These are phyloP conservation scores for Oreohelix idahoensis DNA, from an alignment of 1,140 invertebrate genomes.

Conservation along the genomic window DNA sequence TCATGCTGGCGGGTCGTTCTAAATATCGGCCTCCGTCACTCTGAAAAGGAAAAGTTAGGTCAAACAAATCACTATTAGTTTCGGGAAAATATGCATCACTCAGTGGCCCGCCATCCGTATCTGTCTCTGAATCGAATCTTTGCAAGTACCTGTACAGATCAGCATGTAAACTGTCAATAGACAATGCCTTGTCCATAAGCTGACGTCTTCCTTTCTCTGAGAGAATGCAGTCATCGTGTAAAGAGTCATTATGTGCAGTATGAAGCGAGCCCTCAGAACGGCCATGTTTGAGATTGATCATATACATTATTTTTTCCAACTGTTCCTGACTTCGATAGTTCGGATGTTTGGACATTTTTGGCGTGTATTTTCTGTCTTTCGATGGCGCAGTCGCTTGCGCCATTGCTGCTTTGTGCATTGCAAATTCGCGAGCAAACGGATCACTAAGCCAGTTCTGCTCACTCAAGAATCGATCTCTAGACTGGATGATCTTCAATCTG, in stretches of 20 bases:
- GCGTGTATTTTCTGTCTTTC: slow-evolving; percentile 44
- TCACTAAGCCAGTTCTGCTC: slow-evolving; percentile 53
- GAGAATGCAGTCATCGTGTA: slow-evolving; percentile 68
- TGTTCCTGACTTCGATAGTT: slow-evolving; percentile 49
- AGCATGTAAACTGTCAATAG: slow-evolving; percentile 61
- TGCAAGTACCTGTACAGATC: slow-evolving; percentile 48
- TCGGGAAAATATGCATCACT: slow-evolving; percentile 54
- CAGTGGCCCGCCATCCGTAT: slow-evolving; percentile 60
- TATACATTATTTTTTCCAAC: slow-evolving; percentile 44
- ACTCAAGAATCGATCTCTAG: slow-evolving; percentile 60
- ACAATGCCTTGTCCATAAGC: slow-evolving; percentile 59
- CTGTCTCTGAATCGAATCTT: slow-evolving; percentile 58
- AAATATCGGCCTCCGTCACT: slow-evolving; percentile 38
- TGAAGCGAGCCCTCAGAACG: slow-evolving; percentile 36
- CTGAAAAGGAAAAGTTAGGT: slow-evolving; percentile 63
- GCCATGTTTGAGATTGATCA: slow-evolving; percentile 36
- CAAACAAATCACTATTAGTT: slow-evolving; percentile 58
- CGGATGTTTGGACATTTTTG: slow-evolving; percentile 1
- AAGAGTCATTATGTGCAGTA: slow-evolving; percentile 46
- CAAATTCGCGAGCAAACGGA: slow-evolving; percentile 48
- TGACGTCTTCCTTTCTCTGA: slow-evolving; percentile 58
- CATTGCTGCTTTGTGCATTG: slow-evolving; percentile 42
- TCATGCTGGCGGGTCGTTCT: slow-evolving; percentile 66
- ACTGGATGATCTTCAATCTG: slow-evolving; percentile 57
- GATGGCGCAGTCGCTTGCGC: slow-evolving; percentile 29